Conservation (phyloP, 1,140 invertebrate genomes). For the Palaemon carinicauda region DNA sequence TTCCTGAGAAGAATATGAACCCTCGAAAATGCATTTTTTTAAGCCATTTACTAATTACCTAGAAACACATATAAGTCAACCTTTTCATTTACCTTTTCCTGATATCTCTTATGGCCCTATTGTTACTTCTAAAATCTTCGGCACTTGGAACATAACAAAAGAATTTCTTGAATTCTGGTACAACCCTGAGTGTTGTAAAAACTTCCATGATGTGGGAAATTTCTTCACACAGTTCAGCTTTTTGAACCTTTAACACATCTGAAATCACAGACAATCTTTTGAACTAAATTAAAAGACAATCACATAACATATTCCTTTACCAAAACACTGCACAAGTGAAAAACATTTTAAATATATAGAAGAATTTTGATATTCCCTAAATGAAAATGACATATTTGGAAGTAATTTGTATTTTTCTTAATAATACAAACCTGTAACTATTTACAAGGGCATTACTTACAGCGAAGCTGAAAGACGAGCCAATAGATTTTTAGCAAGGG, state of each 20-base stretch:
- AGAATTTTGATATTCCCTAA: too few relatives aligned
- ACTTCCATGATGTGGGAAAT: slow-evolving; percentile 2
- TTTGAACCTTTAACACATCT: background rate
- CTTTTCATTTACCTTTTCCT: slow-evolving; percentile 25
- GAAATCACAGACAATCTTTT: background rate
- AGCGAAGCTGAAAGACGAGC: too few relatives aligned
- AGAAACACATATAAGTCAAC: background rate
- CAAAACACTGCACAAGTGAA: too few relatives aligned
- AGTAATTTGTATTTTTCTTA: background rate
- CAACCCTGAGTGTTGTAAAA: slow-evolving; percentile 10
- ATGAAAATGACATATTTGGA: too few relatives aligned
- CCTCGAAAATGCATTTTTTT: too few relatives aligned
- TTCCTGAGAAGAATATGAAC: too few relatives aligned
- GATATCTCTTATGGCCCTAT: background rate
- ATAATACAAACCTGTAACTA: background rate
- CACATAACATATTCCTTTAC: too few relatives aligned
- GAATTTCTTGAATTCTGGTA: slow-evolving; percentile 6
- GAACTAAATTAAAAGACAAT: background rate
- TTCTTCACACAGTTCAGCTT: background rate
- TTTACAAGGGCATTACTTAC: background rate
- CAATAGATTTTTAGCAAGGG: too few relatives aligned
- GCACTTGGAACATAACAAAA: slow-evolving; percentile 11
- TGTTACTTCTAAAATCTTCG: slow-evolving; percentile 35
- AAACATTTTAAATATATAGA: too few relatives aligned
- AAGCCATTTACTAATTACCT: too few relatives aligned